These are phyloP conservation scores for Ornithoptera alexandrae DNA, from an alignment of 2,888 invertebrate genomes.

Conservation along the genomic window DNA sequence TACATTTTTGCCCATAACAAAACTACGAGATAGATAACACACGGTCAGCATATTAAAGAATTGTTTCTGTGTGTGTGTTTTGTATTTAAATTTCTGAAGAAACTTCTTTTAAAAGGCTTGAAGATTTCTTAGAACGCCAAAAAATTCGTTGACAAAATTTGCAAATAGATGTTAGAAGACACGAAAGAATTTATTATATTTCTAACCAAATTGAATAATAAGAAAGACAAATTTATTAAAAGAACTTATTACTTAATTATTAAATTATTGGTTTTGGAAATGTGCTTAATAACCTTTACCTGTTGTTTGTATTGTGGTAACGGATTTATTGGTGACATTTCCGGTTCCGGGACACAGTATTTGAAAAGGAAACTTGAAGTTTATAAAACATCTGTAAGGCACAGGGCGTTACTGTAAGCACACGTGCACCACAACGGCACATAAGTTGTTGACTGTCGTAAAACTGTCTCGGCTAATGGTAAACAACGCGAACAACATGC, in stretches of 20 bases:
- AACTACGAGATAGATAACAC: conserved; percentile 27
- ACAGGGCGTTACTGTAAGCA: conserved; percentile 23
- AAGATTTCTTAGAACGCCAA: conserved; percentile 9
- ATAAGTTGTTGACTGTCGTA: conserved; percentile 51
- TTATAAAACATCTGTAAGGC: conserved; percentile 19
- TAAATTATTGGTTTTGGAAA: not conserved
- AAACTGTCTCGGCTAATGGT: conserved; percentile 18
- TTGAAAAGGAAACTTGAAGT: conserved; percentile 13
- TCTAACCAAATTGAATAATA: not conserved
- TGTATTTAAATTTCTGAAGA: conserved; percentile 15
- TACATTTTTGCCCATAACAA: conserved; percentile 44
- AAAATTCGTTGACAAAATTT: conserved; percentile 3
- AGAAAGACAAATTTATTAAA: not conserved
- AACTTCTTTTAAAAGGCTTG: conserved; percentile 5
- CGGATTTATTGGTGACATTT: conserved; percentile 7
- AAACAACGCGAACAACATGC: conserved; percentile 21
- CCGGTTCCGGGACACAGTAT: conserved; percentile 15
- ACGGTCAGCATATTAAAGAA: conserved; percentile 24
- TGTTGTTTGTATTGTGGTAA: conserved; percentile 12
- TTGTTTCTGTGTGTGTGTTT: conserved; percentile 4
- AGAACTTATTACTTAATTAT: not conserved
- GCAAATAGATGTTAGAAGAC: conserved; percentile 4
- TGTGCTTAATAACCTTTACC: not conserved
- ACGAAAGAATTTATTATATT: conserved; percentile 16
- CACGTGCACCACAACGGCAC: conserved; percentile 54